Evolutionary conservation across 2,888 invertebrate species (phyloP).

Genomic region (Heliothis peltigera): DNA sequence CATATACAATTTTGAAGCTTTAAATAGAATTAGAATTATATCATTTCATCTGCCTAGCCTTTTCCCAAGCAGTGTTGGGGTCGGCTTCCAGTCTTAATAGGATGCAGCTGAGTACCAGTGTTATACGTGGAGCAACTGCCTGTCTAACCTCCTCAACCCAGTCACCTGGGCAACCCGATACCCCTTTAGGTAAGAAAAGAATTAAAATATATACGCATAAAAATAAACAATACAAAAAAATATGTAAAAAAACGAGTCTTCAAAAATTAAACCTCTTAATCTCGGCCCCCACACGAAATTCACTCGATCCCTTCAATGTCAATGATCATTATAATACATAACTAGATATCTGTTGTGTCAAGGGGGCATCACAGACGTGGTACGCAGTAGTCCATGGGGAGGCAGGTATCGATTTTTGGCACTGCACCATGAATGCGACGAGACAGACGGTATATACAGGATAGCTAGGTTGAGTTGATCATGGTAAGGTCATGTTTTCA

Average conservation of each 20-base stretch:
- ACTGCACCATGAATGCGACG: slow-evolving; percentile 61
- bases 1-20: no score
- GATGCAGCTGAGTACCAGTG: no score
- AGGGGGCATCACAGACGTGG: slow-evolving; percentile 38
- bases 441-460: slow-evolving; percentile 45
- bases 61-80: no score
- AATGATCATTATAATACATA: slow-evolving; percentile 43
- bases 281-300: slow-evolving; percentile 7
- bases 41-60: no score
- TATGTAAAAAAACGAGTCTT: not conserved
- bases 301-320: slow-evolving; percentile 55
- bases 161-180: no score
- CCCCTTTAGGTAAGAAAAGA: no score
- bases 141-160: no score
- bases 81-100: no score
- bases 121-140: no score
- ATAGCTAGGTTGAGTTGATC: slow-evolving; percentile 31
- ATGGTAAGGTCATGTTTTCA: slow-evolving; percentile 8
- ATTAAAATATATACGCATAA: no score
- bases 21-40: no score
- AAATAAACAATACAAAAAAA: no score
- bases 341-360: slow-evolving; percentile 34
- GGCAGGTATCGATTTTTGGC: slow-evolving; percentile 64
- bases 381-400: slow-evolving; percentile 60
- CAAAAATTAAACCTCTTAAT: slow-evolving; percentile 34